These are phyloP conservation scores for Kryptolebias ocellatus DNA, from an alignment of 2,797 vertebrate species.

Conservation along the genomic window DNA sequence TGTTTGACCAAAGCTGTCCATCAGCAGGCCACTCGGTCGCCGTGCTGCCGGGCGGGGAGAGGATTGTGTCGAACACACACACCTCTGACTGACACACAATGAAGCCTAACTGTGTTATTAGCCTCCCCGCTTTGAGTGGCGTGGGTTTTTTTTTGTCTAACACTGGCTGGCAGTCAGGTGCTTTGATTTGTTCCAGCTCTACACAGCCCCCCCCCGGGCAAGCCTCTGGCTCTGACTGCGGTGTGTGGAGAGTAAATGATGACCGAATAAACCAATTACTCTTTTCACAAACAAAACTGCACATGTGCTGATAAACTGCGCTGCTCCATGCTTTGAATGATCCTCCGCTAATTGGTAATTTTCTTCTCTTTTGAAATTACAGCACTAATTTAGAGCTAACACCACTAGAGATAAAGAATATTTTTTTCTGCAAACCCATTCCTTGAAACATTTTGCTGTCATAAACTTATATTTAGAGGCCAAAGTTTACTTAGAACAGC, in stretches of 20 bases:
- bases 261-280: conserved; percentile 36
- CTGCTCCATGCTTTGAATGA: neutral
- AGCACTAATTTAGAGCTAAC: conserved; percentile 5
- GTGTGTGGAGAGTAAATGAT: conserved; percentile 20
- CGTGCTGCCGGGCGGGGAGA: conserved; percentile 28
- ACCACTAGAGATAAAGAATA: conserved; percentile 7
- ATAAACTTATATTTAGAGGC: neutral
- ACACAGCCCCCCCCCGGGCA: conserved; percentile 27
- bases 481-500: neutral
- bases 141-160: conserved; percentile 52
- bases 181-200: conserved; percentile 42
- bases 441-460: neutral
- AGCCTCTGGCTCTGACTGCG: conserved; percentile 40
- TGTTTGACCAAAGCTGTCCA: conserved; percentile 51
- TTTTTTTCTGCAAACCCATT: conserved; percentile 4
- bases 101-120: conserved; percentile 76
- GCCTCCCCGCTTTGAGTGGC: conserved; percentile 71
- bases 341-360: neutral
- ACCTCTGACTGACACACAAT: conserved; percentile 62
- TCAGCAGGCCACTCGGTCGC: conserved; percentile 43
- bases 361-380: conserved; percentile 10
- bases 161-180: conserved; percentile 49
- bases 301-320: conserved; percentile 9
- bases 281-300: conserved; percentile 29
- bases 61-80: conserved; percentile 67